Percentiles rank a stretch among this genome's conserved stretches.
Conservation (phyloP, 2,797 vertebrate genomes). For the Pipistrellus pygmaeus region DNA sequence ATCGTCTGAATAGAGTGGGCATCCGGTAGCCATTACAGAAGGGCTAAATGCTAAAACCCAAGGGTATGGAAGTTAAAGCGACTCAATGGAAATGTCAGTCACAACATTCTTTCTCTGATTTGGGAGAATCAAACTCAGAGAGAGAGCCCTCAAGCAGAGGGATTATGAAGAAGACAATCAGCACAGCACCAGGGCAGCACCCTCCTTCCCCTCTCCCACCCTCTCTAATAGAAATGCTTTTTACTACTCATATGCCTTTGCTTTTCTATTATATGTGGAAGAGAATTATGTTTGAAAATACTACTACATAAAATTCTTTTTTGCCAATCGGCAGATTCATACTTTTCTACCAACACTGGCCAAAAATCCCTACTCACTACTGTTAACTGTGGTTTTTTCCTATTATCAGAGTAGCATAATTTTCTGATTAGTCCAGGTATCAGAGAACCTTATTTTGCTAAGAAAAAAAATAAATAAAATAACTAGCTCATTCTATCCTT, state of each 20-base stretch:
- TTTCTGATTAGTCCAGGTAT: background rate
- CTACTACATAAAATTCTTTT: background rate
- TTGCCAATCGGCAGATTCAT: background rate
- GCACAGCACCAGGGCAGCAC: background rate
- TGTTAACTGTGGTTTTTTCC: background rate
- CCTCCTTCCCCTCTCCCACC: too few relatives aligned
- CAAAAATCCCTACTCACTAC: background rate
- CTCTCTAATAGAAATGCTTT: background rate
- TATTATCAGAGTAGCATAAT: background rate
- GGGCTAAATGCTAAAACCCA: conserved; percentile 64
- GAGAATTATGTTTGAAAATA: background rate
- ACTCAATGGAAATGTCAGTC: background rate
- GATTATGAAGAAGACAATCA: background rate
- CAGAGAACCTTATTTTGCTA: conserved; percentile 30
- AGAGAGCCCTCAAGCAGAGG: background rate
- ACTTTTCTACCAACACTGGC: background rate
- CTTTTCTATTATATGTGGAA: background rate
- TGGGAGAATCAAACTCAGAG: background rate
- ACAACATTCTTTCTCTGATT: conserved; percentile 13
- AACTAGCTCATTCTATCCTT: background rate
- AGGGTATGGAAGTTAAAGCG: conserved; percentile 57
- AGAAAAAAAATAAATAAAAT: background rate
- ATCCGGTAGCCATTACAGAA: conserved; percentile 73
- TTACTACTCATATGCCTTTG: background rate
- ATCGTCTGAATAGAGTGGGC: conserved; percentile 63